Evolutionary conservation across 2,113 vertebrate genomes (phyloP), one percentile per base, ranked within the genome.

Genomic region (Seriola quinqueradiata): DNA sequence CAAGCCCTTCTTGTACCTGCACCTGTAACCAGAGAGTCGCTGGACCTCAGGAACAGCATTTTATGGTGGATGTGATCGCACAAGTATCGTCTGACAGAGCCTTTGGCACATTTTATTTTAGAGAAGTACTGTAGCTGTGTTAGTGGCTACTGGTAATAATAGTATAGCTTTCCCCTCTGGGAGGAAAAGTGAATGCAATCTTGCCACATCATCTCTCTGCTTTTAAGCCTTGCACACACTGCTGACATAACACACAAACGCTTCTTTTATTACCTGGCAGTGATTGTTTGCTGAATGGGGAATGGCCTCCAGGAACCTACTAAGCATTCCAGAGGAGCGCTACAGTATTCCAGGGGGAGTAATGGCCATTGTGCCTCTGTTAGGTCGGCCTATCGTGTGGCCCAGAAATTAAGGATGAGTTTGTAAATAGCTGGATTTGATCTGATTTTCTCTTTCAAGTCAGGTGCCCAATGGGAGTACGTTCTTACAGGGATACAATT

Each of bases 51-150:
- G 87, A 93, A 89, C 88, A 86, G 79, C 91, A 77, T 90, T 92
- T 95, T 94, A 92, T 80, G 83, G 85, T 77, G 91, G 94, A 87
- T 91, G 92, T 92, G 96, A 96, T 99, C 96, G 95, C 97, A 98
- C 97, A 97, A 96, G 97, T 99, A 98, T 99, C 97, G 58, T 92
- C 96, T 99, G 96, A 96, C 97, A n/a, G 82, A 87, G 78, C 94
- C 77, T 90, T 66, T 91, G 96, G 92, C 96, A 96, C 95, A 60
- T 94, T 97, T 96, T 93, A 95, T 97, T 95, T 95, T 95, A 93
- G 92, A 95, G 87, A 85, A 92, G 88, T 83, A 79, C 81, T 89
- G 85, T 94, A 92, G 86, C 92, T 84, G 94, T 95, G 95, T 98
- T 96, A 97, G 95, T 96, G 96, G 95, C 93, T 88, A 92, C 93